phyloP scores from a whole-genome alignment of 2,888 invertebrate genomes.

The Drosophila longiperda region DNA sequence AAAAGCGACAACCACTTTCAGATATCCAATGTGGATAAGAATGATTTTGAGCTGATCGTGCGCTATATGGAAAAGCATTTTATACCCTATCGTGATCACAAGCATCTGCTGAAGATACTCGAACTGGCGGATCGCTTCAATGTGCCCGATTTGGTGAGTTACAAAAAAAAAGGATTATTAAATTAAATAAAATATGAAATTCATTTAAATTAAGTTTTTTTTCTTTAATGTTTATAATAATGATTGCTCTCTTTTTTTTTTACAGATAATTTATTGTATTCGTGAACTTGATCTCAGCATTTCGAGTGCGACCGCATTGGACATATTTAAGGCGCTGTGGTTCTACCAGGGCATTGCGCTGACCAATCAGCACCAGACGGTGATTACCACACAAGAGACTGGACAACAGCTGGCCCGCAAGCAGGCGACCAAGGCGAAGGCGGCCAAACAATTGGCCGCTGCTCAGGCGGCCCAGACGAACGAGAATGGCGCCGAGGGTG shows the following conservation, averaged over 20 bases:
- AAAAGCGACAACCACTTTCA: conserved; percentile 84
- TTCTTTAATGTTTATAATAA: not conserved
- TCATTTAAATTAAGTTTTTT: not conserved
- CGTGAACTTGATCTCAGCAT: conserved; percentile 84
- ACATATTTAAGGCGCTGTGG: conserved; percentile 84
- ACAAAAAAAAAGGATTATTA: not conserved
- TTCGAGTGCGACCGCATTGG: conserved; percentile 83
- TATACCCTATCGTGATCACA: conserved; percentile 84
- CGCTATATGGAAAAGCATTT: conserved; percentile 85
- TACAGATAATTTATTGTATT: conserved; percentile 83
- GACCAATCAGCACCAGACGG: conserved; percentile 80
- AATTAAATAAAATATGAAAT: not conserved
- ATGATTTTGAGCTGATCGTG: conserved; percentile 84
- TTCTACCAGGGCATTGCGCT: conserved; percentile 84
- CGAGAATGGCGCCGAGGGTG: conserved; percentile 51
- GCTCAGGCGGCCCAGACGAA: conserved; percentile 58
- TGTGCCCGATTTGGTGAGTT: conserved; percentile 84
- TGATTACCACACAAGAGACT: conserved; percentile 77
- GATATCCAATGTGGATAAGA: conserved; percentile 84
- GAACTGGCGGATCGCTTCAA: conserved; percentile 84
- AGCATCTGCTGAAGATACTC: conserved; percentile 84
- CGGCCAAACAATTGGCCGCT: conserved; percentile 54
- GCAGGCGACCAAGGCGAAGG: conserved; percentile 68
- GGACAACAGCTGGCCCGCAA: conserved; percentile 61
- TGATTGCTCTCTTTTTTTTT: not conserved